phyloP scores from a whole-genome alignment of 2,797 vertebrate genomes.

The Dendrocincla tyrannina region DNA sequence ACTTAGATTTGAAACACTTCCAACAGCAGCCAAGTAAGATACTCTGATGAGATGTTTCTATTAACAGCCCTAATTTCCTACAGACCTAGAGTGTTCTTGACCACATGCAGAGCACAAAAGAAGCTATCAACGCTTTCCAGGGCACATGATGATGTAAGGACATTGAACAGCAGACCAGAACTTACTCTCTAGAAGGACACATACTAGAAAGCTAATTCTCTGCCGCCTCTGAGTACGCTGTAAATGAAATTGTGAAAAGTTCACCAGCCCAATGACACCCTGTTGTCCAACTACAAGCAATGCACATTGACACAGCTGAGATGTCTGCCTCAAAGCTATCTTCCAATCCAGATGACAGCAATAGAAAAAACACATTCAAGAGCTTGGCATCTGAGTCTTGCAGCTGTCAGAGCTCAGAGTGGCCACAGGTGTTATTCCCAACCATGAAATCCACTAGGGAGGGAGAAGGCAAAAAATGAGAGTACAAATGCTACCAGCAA shows the following conservation, averaged over 20 bases:
- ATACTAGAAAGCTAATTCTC: not conserved
- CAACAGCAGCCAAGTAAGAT: not conserved
- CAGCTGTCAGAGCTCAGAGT: conserved; percentile 37
- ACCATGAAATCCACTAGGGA: not conserved
- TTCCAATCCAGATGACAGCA: not conserved
- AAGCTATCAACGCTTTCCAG: not conserved
- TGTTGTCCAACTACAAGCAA: not conserved
- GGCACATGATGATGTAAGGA: not conserved
- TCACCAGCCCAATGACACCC: not conserved
- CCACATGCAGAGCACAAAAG: not conserved
- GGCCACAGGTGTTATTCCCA: conserved; percentile 47
- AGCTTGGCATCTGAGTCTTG: conserved; percentile 15
- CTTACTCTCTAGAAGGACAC: not conserved
- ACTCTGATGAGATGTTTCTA: not conserved
- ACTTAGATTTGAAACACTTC: not conserved
- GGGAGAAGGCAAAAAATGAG: conserved; percentile 8
- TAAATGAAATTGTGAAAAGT: not conserved
- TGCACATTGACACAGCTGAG: not conserved
- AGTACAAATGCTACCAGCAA: conserved; percentile 8
- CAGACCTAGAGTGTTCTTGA: not conserved
- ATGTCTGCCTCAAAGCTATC: conserved; percentile 1
- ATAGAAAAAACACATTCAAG: not conserved
- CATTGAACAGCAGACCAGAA: not conserved
- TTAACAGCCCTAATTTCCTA: not conserved
- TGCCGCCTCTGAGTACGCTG: too few species aligned